Conservation (phyloP, 53 echinoderm and acorn worm species). For the Temnopleurus reevesii region DNA sequence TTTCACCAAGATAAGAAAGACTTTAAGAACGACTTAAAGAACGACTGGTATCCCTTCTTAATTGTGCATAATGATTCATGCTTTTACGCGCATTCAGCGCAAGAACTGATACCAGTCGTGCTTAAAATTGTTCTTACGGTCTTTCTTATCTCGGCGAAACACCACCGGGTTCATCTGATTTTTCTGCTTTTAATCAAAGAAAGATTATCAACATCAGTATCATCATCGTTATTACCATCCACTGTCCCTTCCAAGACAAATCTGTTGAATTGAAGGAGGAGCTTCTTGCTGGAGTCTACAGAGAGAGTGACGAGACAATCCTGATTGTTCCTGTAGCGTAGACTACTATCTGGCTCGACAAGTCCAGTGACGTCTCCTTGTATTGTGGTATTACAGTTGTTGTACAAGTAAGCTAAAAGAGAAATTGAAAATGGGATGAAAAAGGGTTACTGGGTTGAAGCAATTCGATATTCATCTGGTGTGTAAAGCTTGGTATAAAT, state of each 20-base stretch:
- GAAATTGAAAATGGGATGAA: not conserved
- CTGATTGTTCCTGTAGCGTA: conserved; percentile 80
- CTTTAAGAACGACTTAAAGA: no score
- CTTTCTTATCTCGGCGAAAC: no score
- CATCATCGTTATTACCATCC: conserved; percentile 56
- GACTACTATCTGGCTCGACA: conserved; percentile 85
- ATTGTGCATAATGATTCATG: no score
- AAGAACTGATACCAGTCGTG: no score
- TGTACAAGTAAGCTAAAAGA: conserved; percentile 71
- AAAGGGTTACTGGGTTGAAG: no score
- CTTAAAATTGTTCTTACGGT: not conserved
- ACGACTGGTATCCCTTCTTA: no score
- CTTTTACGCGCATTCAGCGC: no score
- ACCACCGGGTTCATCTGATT: no score
- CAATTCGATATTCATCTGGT: no score
- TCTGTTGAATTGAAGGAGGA: conserved; percentile 86
- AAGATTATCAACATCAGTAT: no score
- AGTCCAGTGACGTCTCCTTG: conserved; percentile 73
- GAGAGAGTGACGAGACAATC: conserved; percentile 73
- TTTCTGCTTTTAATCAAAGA: no score
- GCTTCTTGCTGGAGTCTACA: conserved; percentile 51
- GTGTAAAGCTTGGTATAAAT: not conserved
- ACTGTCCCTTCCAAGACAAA: conserved; percentile 84
- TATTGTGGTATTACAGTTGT: conserved; percentile 79
- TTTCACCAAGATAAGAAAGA: no score